A percentile compares a stretch with the other conserved stretches of the same genome.
Evolutionary conservation across 2,113 vertebrate genomes (phyloP).

Genomic region (Electrona antarctica): DNA sequence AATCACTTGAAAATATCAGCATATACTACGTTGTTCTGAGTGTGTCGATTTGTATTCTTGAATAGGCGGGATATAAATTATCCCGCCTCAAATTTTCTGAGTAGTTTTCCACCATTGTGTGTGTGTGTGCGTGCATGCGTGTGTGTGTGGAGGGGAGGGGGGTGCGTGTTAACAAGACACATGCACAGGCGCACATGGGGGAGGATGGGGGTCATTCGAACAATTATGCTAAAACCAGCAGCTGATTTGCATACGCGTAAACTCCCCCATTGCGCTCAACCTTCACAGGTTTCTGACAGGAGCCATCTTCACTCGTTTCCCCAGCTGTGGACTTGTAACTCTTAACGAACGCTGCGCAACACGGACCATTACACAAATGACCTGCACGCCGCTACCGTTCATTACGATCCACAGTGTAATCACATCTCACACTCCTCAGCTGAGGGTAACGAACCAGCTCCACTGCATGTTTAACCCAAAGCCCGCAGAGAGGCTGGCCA

Average conservation of each 20-base stretch:
- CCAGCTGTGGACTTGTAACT: slow-evolving; percentile 2
- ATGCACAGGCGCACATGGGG: neutral
- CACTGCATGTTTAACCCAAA: neutral
- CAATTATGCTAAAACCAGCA: slow-evolving; percentile 54
- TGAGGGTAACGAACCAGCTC: neutral
- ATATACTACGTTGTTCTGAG: too few relatives aligned
- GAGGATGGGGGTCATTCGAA: slow-evolving; percentile 46
- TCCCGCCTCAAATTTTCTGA: too few relatives aligned
- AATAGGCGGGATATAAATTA: too few relatives aligned
- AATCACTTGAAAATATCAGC: too few relatives aligned
- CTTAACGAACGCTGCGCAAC: neutral
- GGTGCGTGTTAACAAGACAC: slow-evolving; percentile 8
- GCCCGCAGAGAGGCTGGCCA: too few relatives aligned
- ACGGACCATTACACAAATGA: slow-evolving; percentile 6
- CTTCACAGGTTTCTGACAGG: slow-evolving; percentile 44
- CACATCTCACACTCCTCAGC: neutral
- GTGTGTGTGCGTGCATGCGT: neutral
- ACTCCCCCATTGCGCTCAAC: slow-evolving; percentile 37
- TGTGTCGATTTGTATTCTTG: too few relatives aligned
- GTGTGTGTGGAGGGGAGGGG: neutral
- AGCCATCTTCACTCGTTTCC: slow-evolving; percentile 20
- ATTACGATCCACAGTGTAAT: neutral
- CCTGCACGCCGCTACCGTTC: neutral
- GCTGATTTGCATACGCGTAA: slow-evolving; percentile 59
- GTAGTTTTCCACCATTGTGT: too few relatives aligned